A percentile compares a stretch with the other conserved stretches of the same genome.
These are phyloP conservation scores for Lithophane leautieri DNA, from an alignment of 2,888 invertebrate genomes.

Conservation along the genomic window DNA sequence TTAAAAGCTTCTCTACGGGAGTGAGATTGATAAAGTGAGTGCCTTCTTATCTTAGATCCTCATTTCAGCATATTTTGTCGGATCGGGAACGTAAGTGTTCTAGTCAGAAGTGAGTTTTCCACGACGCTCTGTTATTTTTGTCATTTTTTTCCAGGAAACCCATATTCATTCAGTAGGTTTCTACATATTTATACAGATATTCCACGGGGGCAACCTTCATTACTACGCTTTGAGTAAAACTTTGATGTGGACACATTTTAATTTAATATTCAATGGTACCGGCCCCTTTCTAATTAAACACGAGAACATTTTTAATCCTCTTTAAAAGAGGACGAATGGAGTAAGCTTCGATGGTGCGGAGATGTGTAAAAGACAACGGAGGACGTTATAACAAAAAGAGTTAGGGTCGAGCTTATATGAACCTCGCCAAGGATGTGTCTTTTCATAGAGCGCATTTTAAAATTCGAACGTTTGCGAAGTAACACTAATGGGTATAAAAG, in stretches of 20 bases:
- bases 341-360: constrained; percentile 7
- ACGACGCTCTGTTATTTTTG: neutral
- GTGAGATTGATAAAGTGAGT: constrained; percentile 25
- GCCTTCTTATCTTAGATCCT: constrained; percentile 6
- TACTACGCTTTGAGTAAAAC: constrained; percentile 45
- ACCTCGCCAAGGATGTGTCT: neutral
- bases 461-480: neutral
- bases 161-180: neutral
- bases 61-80: constrained; percentile 10
- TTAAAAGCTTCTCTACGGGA: constrained; percentile 29
- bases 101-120: neutral
- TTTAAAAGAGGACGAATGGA: constrained; percentile 17
- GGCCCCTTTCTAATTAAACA: constrained; percentile 29
- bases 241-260: constrained; percentile 44
- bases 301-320: constrained; percentile 26
- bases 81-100: neutral
- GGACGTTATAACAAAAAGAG: constrained; percentile 13
- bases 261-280: constrained; percentile 52
- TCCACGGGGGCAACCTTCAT: constrained; percentile 27
- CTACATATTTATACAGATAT: constrained; percentile 13
- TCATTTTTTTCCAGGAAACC: neutral
- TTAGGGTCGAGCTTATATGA: neutral
- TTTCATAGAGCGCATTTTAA: constrained; percentile 16
- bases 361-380: constrained; percentile 1
- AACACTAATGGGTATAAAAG: constrained; percentile 9